A percentile compares a stretch with the other conserved stretches of the same genome.
Conservation (phyloP, 2,888 invertebrate species). For the Pilophorus perplexus region DNA sequence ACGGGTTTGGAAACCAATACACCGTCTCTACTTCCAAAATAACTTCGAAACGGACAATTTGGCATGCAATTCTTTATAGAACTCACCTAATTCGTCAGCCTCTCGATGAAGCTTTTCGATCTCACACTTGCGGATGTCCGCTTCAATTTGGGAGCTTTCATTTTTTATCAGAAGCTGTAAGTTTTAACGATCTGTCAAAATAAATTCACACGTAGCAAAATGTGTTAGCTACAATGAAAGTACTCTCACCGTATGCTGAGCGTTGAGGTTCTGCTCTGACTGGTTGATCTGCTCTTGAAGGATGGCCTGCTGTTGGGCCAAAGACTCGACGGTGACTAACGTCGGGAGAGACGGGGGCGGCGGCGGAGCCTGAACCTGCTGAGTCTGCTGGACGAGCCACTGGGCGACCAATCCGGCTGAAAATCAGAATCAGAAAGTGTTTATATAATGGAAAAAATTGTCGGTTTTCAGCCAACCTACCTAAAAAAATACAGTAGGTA, state of each 20-base stretch:
- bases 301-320: constrained; percentile 69
- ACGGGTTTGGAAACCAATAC: too few species aligned
- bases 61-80: too few species aligned
- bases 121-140: constrained; percentile 74
- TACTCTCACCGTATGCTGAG: constrained; percentile 87
- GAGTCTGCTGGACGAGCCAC: constrained; percentile 34
- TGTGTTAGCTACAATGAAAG: too few species aligned
- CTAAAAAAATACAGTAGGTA: too few species aligned
- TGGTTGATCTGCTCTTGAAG: constrained; percentile 90
- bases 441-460: too few species aligned
- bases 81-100: constrained; percentile 73
- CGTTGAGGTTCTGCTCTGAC: constrained; percentile 92
- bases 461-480: too few species aligned
- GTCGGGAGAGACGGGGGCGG: constrained; percentile 55
- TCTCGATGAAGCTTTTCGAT: constrained; percentile 65
- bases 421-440: background rate
- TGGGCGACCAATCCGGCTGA: constrained; percentile 31
- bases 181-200: background rate
- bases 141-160: constrained; percentile 85
- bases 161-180: constrained; percentile 75
- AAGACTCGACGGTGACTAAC: constrained; percentile 52
- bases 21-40: too few species aligned
- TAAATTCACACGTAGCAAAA: too few species aligned
- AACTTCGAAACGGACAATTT: too few species aligned
- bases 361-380: constrained; percentile 47